A percentile compares a stretch with the other conserved stretches of the same genome.
These are phyloP conservation scores for Zygothrica quintamaculata DNA, from an alignment of 2,888 invertebrate species.

Conservation along the genomic window DNA sequence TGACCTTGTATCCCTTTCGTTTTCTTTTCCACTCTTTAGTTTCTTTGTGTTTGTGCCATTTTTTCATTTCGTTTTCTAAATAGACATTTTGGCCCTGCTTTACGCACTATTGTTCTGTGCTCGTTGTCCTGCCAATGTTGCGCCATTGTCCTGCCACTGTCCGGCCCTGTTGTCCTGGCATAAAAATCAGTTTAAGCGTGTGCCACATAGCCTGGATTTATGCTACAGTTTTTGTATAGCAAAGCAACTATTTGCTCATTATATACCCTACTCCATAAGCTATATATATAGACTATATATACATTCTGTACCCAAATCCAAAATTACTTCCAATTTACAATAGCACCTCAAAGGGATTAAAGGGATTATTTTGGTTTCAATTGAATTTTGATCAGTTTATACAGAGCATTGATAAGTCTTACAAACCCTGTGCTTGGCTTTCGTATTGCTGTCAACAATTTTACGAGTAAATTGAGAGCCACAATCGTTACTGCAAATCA, in stretches of 20 bases:
- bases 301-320: too few species aligned
- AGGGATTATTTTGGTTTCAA: neutral
- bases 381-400: neutral
- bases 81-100: slow-evolving; percentile 69
- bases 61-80: slow-evolving; percentile 42
- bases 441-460: slow-evolving; percentile 58
- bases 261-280: slow-evolving; percentile 1
- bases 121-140: slow-evolving; percentile 3
- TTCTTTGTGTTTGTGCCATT: neutral
- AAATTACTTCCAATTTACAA: too few species aligned
- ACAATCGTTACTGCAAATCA: slow-evolving; percentile 73
- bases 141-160: slow-evolving; percentile 1
- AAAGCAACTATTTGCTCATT: neutral
- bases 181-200: slow-evolving; percentile 74
- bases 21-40: too few species aligned
- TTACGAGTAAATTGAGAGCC: slow-evolving; percentile 71
- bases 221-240: slow-evolving; percentile 48
- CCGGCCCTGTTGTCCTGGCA: slow-evolving; percentile 23
- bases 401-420: neutral
- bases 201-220: slow-evolving; percentile 65
- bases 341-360: neutral
- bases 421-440: neutral
- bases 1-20: slow-evolving; percentile 70
- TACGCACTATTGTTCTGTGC: slow-evolving; percentile 66
- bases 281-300: too few species aligned